phyloP scores from a whole-genome alignment of 2,888 invertebrate genomes.

The Encarsia formosa region DNA sequence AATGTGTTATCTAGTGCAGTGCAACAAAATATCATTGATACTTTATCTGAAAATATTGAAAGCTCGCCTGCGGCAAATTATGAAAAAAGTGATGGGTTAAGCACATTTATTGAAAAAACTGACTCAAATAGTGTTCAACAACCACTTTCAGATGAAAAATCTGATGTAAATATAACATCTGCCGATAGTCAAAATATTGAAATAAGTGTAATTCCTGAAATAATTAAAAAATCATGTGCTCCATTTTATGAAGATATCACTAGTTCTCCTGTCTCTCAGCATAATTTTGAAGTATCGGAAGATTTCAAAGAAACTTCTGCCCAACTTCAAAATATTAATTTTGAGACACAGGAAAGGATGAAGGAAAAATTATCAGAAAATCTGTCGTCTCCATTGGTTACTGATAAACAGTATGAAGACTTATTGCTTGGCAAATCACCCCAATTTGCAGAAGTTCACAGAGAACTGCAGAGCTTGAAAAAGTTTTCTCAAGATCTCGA shows the following conservation, averaged over 20 bases:
- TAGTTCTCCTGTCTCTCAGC: slow-evolving; percentile 13
- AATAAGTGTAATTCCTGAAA: no score
- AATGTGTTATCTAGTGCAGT: no score
- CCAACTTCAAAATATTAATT: no score
- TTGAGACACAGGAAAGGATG: no score
- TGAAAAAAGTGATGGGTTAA: no score
- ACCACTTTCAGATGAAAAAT: no score
- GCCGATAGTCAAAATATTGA: no score
- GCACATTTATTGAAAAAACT: neutral
- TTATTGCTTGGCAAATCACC: neutral
- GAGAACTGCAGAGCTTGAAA: neutral
- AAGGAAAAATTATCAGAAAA: no score
- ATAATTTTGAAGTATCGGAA: slow-evolving; percentile 2
- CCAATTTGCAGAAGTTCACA: neutral
- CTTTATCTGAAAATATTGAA: no score
- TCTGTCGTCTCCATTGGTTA: neutral
- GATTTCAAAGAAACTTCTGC: neutral
- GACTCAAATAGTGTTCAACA: neutral
- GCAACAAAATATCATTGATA: no score
- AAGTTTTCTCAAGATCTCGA: slow-evolving; percentile 6
- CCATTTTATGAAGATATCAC: slow-evolving; percentile 21
- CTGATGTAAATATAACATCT: no score
- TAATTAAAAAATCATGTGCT: slow-evolving; percentile 6
- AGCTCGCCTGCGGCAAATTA: no score
- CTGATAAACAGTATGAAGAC: neutral